Conservation (phyloP, 2,888 invertebrate species). For the Rotaria socialis region DNA sequence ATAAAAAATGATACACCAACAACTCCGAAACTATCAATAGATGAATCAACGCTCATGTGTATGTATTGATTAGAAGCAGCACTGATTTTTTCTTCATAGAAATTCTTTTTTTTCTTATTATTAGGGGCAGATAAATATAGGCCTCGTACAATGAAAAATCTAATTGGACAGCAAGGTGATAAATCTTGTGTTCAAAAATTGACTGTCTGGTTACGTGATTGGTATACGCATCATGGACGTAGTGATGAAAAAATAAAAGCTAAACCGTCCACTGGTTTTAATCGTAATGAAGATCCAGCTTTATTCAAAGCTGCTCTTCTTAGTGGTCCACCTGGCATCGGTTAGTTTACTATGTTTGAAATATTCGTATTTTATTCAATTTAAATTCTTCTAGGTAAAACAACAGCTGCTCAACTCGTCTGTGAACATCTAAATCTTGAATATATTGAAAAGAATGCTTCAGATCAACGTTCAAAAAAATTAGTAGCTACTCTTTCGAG, state of each 20-base stretch:
- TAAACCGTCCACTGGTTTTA: background rate
- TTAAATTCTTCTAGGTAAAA: conserved; percentile 64
- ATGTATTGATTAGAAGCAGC: background rate
- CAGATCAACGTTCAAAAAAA: conserved; percentile 85
- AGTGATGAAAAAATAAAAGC: background rate
- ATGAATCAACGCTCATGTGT: conserved; percentile 2
- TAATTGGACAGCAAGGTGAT: conserved; percentile 8
- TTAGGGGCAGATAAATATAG: background rate
- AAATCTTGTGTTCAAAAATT: conserved; percentile 32
- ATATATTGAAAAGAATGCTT: conserved; percentile 90
- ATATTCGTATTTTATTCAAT: background rate
- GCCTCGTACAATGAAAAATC: conserved; percentile 6
- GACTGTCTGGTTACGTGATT: background rate
- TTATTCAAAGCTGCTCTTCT: conserved; percentile 81
- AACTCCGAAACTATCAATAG: background rate
- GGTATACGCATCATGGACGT: conserved; percentile 19
- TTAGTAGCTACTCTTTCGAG: conserved; percentile 63
- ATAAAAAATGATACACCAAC: background rate
- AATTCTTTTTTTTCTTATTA: background rate
- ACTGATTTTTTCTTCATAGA: background rate
- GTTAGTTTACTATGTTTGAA: conserved; percentile 55
- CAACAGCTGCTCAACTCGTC: conserved; percentile 69
- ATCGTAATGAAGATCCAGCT: conserved; percentile 28
- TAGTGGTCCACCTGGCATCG: conserved; percentile 93
- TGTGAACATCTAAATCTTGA: conserved; percentile 75